Conservation (phyloP, 2,797 vertebrate genomes). For the Zalophus californianus region DNA sequence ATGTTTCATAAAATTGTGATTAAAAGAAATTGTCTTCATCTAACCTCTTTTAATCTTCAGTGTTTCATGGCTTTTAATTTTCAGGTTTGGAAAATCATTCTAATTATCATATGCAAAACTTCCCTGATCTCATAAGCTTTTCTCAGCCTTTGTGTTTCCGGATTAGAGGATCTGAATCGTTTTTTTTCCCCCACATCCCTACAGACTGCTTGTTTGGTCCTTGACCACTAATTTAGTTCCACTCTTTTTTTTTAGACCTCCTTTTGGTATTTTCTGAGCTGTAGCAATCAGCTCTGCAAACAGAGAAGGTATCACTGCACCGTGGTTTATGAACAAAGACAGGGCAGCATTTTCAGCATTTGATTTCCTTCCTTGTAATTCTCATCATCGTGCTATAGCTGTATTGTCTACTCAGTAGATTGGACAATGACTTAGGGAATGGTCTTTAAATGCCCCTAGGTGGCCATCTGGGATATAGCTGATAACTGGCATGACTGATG, state of each 20-base stretch:
- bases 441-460: not conserved
- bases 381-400: not conserved
- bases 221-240: not conserved
- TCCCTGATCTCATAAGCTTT: conserved; percentile 24
- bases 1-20: conserved; percentile 34
- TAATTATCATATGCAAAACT: not conserved
- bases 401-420: not conserved
- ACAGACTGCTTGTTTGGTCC: not conserved
- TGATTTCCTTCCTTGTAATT: conserved; percentile 30
- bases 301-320: not conserved
- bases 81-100: conserved; percentile 51
- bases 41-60: not conserved
- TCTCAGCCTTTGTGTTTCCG: conserved; percentile 31
- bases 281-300: not conserved
- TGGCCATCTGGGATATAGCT: conserved; percentile 44
- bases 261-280: not conserved
- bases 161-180: not conserved
- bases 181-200: not conserved
- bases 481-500: not conserved
- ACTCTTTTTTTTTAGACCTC: not conserved
- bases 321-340: not conserved
- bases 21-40: conserved; percentile 33
- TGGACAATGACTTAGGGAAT: not conserved
- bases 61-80: conserved; percentile 56
- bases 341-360: not conserved